Evolutionary conservation across 2,888 invertebrate genomes (phyloP), one percentile per base, ranked within the genome.

Genomic region (Chloroclysta siterata): DNA sequence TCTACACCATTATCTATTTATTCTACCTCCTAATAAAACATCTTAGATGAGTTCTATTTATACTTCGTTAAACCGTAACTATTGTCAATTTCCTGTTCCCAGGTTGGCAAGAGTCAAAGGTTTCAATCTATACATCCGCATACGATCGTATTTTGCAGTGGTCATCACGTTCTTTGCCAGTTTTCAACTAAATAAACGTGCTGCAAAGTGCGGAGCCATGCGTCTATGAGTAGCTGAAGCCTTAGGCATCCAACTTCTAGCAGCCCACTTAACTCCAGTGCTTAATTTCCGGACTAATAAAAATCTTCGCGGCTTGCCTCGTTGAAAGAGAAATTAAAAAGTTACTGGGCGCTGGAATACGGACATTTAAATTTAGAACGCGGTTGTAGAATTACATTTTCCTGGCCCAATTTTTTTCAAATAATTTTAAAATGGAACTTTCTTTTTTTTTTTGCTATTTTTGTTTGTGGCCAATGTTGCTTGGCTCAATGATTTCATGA

Each of bases 271-370:
- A 69, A 69, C 69, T 70, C 66, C 60, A 63, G 65, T 61, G 67
- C 63, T 66, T 70, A 61, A 72, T 72, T 70, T 72, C 72, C 72
- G 70, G 69, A 53, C 67, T 66, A 72, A 72, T 70, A 69, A 72
- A 72, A 72, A 70, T 70, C 72, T 72, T 65, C 64, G 58, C 55
- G 53, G 63, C 55, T 61, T 63, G 63, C 63, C 63, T 47, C 64
- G 56, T 65, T 66, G 69, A 66, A 69, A 68, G 68, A 68, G 65
- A 69, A 70, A 70, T 72, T 70, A 68, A 69, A 70, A 72, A 68
- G 68, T 70, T 69, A 66, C 66, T 29, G 53, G 46, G 63, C 55
- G 57, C 60, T 54, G 61, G 46, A 55, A 65, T 39, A 54, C 53
- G 56, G 54, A 59, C 47, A 5, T 57, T 57, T 60, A 57, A 57